A percentile compares a stretch with the other conserved stretches of the same genome.
Evolutionary conservation across 2,797 vertebrate species (phyloP).

Genomic region (Mycteria americana): DNA sequence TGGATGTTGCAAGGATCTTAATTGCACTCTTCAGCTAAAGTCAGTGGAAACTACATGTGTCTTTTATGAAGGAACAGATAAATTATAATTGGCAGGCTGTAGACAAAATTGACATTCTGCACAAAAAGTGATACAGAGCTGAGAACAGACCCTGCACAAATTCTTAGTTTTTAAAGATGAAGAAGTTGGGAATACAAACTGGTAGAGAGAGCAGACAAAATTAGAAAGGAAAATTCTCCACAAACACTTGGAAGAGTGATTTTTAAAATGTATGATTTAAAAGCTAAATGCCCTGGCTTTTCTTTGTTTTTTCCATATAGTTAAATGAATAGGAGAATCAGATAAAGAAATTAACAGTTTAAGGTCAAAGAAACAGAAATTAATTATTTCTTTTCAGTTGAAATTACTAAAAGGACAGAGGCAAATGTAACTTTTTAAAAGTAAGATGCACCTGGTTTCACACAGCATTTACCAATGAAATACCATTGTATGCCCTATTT

Average conservation of each 20-base stretch:
- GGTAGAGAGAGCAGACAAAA: background rate
- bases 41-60: background rate
- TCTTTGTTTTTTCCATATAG: background rate
- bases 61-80: constrained; percentile 14
- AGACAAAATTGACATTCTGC: background rate
- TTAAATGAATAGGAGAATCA: constrained; percentile 50
- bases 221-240: background rate
- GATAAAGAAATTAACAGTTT: constrained; percentile 37
- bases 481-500: background rate
- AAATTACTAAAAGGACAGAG: constrained; percentile 18
- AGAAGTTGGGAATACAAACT: background rate
- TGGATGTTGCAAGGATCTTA: background rate
- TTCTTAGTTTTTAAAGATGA: background rate
- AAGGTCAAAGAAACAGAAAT: background rate
- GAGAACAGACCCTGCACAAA: background rate
- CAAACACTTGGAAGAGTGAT: background rate
- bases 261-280: constrained; percentile 14
- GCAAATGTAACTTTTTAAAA: background rate
- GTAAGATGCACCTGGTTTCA: background rate
- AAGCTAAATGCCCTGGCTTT: background rate
- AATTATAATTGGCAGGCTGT: background rate
- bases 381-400: constrained; percentile 17
- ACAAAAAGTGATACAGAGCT: background rate
- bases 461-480: background rate
- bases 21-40: background rate